Evolutionary conservation across 2,888 invertebrate genomes (phyloP).

Genomic region (Exocentrus adspersus): DNA sequence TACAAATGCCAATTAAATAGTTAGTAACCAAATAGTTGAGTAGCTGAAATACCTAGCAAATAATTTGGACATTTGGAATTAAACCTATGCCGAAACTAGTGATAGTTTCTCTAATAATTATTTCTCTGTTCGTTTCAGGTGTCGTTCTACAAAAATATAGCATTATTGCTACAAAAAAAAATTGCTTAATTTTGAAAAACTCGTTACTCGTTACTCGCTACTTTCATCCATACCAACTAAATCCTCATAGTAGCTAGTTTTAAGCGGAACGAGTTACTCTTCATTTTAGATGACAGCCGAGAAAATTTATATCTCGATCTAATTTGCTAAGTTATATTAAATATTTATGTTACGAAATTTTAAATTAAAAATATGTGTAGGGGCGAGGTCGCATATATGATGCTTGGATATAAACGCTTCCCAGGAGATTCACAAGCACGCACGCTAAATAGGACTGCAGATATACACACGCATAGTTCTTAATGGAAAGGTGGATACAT

Average conservation of each 20-base stretch:
- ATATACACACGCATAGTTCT: constrained; percentile 59
- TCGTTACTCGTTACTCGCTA: no score
- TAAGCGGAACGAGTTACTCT: not conserved
- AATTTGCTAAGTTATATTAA: constrained; percentile 40
- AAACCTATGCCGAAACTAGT: no score
- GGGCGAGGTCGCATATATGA: constrained; percentile 37
- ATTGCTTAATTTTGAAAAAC: no score
- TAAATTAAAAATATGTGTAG: constrained; percentile 40
- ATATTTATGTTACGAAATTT: constrained; percentile 43
- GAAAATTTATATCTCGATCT: constrained; percentile 38
- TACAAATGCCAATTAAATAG: no score
- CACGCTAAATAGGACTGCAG: constrained; percentile 57
- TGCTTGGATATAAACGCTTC: constrained; percentile 38
- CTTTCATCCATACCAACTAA: no score
- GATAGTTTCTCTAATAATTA: no score
- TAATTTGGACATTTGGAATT: no score
- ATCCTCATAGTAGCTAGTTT: not conserved
- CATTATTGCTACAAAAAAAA: no score
- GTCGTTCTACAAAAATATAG: no score
- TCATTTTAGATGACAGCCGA: constrained; percentile 29
- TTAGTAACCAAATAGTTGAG: no score
- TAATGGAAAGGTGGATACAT: constrained; percentile 45
- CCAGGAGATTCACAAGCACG: constrained; percentile 49
- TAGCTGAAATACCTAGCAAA: no score
- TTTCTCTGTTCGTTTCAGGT: no score